Evolutionary conservation across 2,113 vertebrate genomes (phyloP), one percentile per base, ranked within the genome.

Genomic region (Scytalopus superciliaris): DNA sequence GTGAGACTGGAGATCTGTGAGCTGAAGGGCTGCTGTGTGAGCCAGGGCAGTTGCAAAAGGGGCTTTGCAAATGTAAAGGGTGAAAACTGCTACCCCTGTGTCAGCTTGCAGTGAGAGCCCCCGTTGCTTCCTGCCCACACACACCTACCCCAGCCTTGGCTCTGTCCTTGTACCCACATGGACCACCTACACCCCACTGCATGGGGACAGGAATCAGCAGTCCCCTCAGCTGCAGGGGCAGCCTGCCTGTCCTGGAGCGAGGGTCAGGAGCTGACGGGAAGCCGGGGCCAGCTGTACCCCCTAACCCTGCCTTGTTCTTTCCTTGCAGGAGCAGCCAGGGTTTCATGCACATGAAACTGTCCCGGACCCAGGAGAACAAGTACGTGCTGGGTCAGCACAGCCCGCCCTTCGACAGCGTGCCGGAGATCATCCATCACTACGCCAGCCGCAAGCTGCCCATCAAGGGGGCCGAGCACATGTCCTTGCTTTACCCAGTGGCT

Each of bases 261-360:
- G 31, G 53, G 5, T 19, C 28, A 35, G 50, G 42, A 62, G 16
- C 19, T 67, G 68, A n/a, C 2, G 25, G 50, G n/a, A 42, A 24
- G 21, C 39, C 6, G 8, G 9, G 18, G 14, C 37, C 45, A 27
- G 8, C 45, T n/a, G 12, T 27, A 52, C 17, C 14, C 19, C 3
- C 22, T 97, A 93, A 98, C 42, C 13, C 30, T 63, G 53, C 49
- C 69, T 94, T 33, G 33, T 45, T 92, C 59, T 95, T 57, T 96
- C 72, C 59, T 66, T 53, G n/a, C 96, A 99, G 99, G 99, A 99
- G 99, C 98, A 99, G 98, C 96, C 99, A 99, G 94, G 99, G 99
- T 92, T 99, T 99, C 98, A 99, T 99, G 99, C 99, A 99, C 95
- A 99, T 99, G 99, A 99, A 99, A 92, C 98, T 99, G 88, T 99